Conservation (phyloP, 1,140 invertebrate genomes). For the Polypedilum pembai region DNA sequence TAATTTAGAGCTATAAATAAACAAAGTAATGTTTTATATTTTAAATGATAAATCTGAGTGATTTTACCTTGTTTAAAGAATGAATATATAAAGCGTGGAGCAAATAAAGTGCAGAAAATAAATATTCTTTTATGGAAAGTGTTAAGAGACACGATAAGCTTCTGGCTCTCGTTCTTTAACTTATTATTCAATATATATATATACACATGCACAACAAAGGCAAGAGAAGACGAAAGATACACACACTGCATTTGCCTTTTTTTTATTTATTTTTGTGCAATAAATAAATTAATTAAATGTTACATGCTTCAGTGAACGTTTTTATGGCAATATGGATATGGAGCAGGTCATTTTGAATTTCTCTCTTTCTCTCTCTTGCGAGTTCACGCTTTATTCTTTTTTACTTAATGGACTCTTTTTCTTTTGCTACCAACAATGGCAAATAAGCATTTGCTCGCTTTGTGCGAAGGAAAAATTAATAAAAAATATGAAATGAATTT, state of each 20-base stretch:
- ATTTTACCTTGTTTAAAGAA: not conserved
- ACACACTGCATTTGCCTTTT: not conserved
- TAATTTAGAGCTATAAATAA: no score
- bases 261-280: constrained; percentile 23
- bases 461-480: constrained; percentile 9
- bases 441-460: not conserved
- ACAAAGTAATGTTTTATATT: no score
- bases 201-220: not conserved
- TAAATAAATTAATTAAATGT: constrained; percentile 29
- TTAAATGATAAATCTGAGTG: not conserved
- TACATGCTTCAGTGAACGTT: constrained; percentile 20
- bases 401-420: constrained; percentile 6
- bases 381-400: constrained; percentile 22
- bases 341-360: constrained; percentile 25
- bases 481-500: not conserved
- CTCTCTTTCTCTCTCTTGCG: not conserved
- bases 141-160: constrained; percentile 28
- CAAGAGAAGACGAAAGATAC: not conserved
- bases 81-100: not conserved
- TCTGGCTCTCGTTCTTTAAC: not conserved
- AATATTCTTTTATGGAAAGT: constrained; percentile 27
- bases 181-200: not conserved
- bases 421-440: not conserved
- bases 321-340: constrained; percentile 12
- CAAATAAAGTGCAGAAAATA: constrained; percentile 26